Evolutionary conservation across 2,113 vertebrate species (phyloP).

Genomic region (Erythrocercus mccallii): DNA sequence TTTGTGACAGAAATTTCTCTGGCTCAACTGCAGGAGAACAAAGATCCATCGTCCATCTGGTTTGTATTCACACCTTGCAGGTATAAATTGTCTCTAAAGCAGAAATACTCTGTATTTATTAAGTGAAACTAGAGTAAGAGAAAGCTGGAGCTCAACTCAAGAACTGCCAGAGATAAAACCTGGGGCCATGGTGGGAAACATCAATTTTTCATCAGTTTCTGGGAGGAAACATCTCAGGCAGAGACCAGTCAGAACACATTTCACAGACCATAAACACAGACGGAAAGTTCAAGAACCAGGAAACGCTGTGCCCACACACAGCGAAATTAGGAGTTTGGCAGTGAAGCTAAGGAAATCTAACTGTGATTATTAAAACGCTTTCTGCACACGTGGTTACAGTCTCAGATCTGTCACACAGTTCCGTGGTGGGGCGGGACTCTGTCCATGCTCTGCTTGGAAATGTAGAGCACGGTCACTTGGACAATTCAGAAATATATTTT

Average conservation of each 20-base stretch:
- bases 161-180: not conserved
- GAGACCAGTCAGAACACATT: not conserved
- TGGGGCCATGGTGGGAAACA: not conserved
- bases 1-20: not conserved
- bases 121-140: not conserved
- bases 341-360: not conserved
- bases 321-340: not conserved
- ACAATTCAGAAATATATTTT: not conserved
- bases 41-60: not conserved
- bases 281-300: not conserved
- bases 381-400: not conserved
- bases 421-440: not conserved
- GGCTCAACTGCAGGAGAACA: fast-evolving
- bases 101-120: not conserved
- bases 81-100: not conserved
- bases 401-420: not conserved
- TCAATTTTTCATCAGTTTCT: not conserved
- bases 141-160: not conserved
- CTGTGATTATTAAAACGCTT: not conserved
- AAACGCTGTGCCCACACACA: not conserved
- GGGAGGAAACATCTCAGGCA: not conserved
- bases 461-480: no score
- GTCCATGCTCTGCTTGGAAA: not conserved
- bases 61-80: fast-evolving
- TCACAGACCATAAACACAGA: not conserved